Conservation (phyloP, 2,888 invertebrate genomes). For the Cryptocheilus praepositus region DNA sequence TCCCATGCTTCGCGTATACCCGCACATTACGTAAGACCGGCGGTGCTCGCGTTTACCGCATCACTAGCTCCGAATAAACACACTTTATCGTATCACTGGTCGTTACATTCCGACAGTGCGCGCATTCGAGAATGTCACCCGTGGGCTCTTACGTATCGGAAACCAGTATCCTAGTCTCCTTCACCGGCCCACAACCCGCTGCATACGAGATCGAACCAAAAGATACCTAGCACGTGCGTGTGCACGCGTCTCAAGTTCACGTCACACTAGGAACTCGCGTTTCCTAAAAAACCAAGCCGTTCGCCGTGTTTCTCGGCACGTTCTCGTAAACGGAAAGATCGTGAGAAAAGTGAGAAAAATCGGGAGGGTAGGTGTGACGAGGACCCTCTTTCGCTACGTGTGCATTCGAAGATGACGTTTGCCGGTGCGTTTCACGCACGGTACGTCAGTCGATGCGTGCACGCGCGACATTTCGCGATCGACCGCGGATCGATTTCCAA, state of each 20-base stretch:
- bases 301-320: too few species aligned
- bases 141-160: background rate
- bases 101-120: background rate
- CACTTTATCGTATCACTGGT: background rate
- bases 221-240: too few species aligned
- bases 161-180: background rate
- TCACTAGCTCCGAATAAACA: conserved; percentile 38
- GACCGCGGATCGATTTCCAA: background rate
- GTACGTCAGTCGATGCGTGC: conserved; percentile 13
- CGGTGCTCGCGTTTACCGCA: conserved; percentile 35
- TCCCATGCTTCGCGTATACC: background rate
- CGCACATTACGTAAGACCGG: conserved; percentile 35
- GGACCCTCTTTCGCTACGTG: background rate
- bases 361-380: too few species aligned
- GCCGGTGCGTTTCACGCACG: background rate
- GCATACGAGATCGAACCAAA: too few species aligned
- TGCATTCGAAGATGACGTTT: background rate
- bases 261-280: too few species aligned
- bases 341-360: too few species aligned
- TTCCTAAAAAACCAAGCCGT: too few species aligned
- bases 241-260: too few species aligned
- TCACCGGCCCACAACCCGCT: too few species aligned
- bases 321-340: too few species aligned
- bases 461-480: background rate
- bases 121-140: background rate